phyloP scores from a whole-genome alignment of 1,140 invertebrate genomes.

The Holotrichia oblita region DNA sequence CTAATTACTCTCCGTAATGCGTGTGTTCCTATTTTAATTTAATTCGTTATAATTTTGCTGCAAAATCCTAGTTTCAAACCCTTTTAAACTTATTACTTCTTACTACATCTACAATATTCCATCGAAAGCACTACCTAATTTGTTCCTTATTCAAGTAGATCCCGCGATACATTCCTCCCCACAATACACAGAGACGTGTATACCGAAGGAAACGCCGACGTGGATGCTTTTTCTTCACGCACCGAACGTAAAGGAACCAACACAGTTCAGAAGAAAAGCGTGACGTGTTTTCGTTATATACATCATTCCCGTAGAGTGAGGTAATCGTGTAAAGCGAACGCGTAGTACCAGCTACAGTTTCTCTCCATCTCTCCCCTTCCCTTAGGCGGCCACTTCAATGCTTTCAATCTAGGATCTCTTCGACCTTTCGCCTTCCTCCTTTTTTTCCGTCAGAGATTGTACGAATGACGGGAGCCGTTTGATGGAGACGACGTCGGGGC shows the following conservation, averaged over 20 bases:
- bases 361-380: not conserved
- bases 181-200: not conserved
- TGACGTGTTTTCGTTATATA: conserved; percentile 1
- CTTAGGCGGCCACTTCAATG: not conserved
- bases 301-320: not conserved
- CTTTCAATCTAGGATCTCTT: conserved; percentile 16
- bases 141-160: not conserved
- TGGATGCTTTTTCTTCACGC: not conserved
- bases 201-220: not conserved
- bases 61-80: not conserved
- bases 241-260: not conserved
- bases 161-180: not conserved
- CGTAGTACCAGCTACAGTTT: not conserved
- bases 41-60: too few relatives aligned
- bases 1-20: too few relatives aligned
- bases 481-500: not conserved
- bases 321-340: conserved; percentile 11
- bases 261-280: not conserved
- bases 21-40: too few relatives aligned
- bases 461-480: not conserved
- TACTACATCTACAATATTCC: not conserved
- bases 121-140: too few relatives aligned
- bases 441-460: not conserved
- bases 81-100: not conserved
- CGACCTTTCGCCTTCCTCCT: not conserved